Percentiles rank a stretch among this genome's conserved stretches.
Conservation (phyloP, 1,140 invertebrate species). For the Drosophila insularis region DNA sequence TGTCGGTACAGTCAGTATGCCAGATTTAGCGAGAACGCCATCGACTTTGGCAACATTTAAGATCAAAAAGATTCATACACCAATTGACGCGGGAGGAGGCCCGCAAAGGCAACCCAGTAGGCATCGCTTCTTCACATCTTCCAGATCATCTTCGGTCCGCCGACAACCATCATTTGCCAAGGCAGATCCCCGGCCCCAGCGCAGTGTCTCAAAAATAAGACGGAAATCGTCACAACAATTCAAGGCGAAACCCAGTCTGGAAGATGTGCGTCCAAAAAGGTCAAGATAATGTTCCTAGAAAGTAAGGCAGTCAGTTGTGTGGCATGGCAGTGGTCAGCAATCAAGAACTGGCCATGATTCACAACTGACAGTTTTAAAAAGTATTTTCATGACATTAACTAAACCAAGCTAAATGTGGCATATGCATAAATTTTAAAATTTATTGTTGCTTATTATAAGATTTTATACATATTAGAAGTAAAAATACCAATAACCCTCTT, state of each 20-base stretch:
- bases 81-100: not conserved
- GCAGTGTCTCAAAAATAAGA: not conserved
- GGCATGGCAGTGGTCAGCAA: not conserved
- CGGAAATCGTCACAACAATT: not conserved
- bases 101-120: not conserved
- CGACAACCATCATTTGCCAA: not conserved
- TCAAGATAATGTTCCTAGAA: not conserved
- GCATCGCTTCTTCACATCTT: not conserved
- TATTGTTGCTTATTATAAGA: not conserved
- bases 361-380: slow-evolving; percentile 16
- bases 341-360: slow-evolving; percentile 2
- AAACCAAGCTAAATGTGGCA: not conserved
- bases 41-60: not conserved
- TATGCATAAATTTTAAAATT: not conserved
- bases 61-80: not conserved
- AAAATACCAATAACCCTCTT: not conserved
- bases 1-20: slow-evolving; percentile 43
- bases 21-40: slow-evolving; percentile 28
- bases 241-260: not conserved
- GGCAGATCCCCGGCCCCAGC: not conserved
- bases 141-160: not conserved
- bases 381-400: not conserved
- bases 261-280: slow-evolving; percentile 3
- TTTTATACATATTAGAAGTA: slow-evolving; percentile 7
- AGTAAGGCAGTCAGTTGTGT: slow-evolving; percentile 22